Conservation (phyloP, 2,888 invertebrate genomes). For the Aphrophora alni region DNA sequence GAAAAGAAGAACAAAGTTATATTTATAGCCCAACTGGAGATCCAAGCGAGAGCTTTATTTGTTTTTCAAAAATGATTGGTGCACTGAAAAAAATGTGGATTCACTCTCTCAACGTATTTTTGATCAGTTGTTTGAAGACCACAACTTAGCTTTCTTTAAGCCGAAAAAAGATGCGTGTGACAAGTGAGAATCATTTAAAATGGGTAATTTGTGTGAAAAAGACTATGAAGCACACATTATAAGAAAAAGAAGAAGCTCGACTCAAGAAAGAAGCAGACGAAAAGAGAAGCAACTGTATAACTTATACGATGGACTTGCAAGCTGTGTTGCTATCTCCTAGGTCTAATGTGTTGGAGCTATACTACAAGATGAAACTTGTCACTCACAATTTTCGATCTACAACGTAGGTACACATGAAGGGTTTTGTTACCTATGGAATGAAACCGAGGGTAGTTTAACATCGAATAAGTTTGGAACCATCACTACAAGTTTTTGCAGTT, state of each 20-base stretch:
- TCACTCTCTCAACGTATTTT: slow-evolving; percentile 24
- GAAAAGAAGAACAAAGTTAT: slow-evolving; percentile 9
- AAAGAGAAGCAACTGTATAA: background rate
- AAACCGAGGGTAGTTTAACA: slow-evolving; percentile 31
- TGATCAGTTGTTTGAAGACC: slow-evolving; percentile 4
- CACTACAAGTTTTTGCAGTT: slow-evolving; percentile 22
- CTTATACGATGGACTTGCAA: slow-evolving; percentile 31
- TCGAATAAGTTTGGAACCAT: slow-evolving; percentile 30
- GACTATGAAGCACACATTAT: slow-evolving; percentile 33
- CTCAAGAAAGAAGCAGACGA: slow-evolving; percentile 27
- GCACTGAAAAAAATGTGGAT: slow-evolving; percentile 14
- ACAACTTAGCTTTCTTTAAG: slow-evolving; percentile 9
- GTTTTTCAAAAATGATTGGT: slow-evolving; percentile 33
- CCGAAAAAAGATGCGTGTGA: no score
- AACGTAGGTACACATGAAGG: no score
- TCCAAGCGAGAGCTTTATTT: slow-evolving; percentile 20
- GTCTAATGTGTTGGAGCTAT: slow-evolving; percentile 1
- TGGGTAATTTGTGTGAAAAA: slow-evolving; percentile 12
- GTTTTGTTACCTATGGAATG: slow-evolving; percentile 29
- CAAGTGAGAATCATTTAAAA: slow-evolving; percentile 26
- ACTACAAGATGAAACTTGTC: slow-evolving; percentile 20
- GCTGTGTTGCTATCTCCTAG: slow-evolving; percentile 17
- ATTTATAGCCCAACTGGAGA: slow-evolving; percentile 21
- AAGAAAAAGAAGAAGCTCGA: slow-evolving; percentile 23
- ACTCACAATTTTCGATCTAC: background rate